Evolutionary conservation across 2,797 vertebrate genomes (phyloP), one percentile per base, ranked within the genome.

Genomic region (Uromys caudimaculatus): DNA sequence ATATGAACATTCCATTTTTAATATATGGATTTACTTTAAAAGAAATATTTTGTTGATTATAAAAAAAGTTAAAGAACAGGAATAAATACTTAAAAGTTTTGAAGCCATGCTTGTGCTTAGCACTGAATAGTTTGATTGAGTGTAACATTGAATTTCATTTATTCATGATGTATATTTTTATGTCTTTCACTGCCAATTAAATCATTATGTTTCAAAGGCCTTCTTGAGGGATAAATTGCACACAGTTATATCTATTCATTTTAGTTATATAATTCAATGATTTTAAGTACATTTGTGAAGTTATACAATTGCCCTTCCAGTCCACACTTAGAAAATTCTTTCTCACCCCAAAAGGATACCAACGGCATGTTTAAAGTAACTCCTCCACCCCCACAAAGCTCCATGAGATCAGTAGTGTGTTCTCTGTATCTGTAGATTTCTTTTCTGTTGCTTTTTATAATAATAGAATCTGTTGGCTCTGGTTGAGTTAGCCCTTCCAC

Each of bases 371-470:
- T 79, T 35, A 2, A 0, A 47, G 56, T 21, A 13, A 88, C 0
- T 75, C 19, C 35, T 76, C 32, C 6, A n/a, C 52, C 38, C 54
- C 9, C 19, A 11, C 77, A 67, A 60, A 14, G 0, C 44, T 73
- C 13, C 1, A 17, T 10, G 41, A 54, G 78, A 5, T 23, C 44
- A 17, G 8, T 75, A 54, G 52, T 67, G 13, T 83, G 58, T 54
- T 91, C 75, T 86, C 44, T 78, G 16, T 95, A 32, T 75, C 2
- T 75, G 7, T 77, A 82, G 9, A 56, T 82, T 41, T 12, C 1
- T 86, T 96, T 71, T 89, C 38, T 92, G 21, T 58, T 38, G n/a
- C 19, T 95, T 92, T 92, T 89, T 54, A 23, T 73, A 21, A 38
- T 67, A 58, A 29, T 71, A 32, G 32, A 76, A 35, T 88, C 32